A percentile compares a stretch with the other conserved stretches of the same genome.
These are phyloP conservation scores for Ametastegia equiseti DNA, from an alignment of 2,888 invertebrate genomes.

Conservation along the genomic window DNA sequence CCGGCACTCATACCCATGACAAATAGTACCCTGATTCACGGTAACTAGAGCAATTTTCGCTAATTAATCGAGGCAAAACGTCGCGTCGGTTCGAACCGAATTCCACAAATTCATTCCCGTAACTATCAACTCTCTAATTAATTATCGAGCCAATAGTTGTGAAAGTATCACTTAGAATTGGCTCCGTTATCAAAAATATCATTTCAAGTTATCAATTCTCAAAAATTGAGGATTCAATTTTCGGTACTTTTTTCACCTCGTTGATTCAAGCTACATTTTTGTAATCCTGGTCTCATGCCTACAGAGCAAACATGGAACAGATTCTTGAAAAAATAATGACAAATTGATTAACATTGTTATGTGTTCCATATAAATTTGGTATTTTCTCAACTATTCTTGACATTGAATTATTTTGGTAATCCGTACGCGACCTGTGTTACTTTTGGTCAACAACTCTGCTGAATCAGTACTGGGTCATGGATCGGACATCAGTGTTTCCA, in stretches of 20 bases:
- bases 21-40: neutral
- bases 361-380: neutral
- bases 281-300: neutral
- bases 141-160: neutral
- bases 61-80: conserved; percentile 14
- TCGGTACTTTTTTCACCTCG: neutral
- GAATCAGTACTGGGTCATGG: no score
- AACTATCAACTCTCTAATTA: neutral
- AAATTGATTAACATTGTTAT: no score
- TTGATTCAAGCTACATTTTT: neutral
- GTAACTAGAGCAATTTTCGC: neutral
- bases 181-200: neutral
- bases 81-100: neutral
- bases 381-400: neutral
- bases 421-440: neutral
- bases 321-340: no score
- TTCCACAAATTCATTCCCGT: neutral
- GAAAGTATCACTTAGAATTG: neutral
- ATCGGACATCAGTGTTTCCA: neutral
- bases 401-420: neutral
- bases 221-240: neutral
- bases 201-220: neutral
- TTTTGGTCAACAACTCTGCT: neutral
- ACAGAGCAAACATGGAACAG: neutral
- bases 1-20: neutral